Evolutionary conservation across 2,113 vertebrate genomes (phyloP).

Genomic region (Ictalurus furcatus): DNA sequence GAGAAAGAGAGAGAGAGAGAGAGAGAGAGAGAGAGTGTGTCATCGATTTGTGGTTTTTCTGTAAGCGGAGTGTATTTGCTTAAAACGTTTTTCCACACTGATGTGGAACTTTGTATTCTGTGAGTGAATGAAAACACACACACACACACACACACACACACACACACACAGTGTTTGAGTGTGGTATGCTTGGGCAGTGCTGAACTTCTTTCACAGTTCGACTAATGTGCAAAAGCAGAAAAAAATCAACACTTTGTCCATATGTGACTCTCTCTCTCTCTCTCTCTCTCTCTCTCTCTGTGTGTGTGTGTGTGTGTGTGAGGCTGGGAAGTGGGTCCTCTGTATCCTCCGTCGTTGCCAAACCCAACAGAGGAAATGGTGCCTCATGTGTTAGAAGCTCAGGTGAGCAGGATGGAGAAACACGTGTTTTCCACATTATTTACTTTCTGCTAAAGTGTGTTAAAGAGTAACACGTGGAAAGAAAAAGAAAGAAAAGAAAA

Average conservation of each 20-base stretch:
- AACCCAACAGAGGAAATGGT: neutral
- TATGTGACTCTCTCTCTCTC: neutral
- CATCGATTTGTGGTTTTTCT: constrained; percentile 54
- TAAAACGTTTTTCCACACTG: constrained; percentile 64
- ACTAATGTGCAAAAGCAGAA: constrained; percentile 21
- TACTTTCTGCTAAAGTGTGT: neutral
- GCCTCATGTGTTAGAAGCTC: neutral
- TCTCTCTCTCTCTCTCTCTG: neutral
- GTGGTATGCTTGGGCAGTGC: neutral
- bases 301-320: neutral
- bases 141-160: neutral
- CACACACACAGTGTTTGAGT: neutral
- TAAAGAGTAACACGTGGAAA: neutral
- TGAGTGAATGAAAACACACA: neutral
- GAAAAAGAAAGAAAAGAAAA: no score
- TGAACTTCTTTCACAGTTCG: constrained; percentile 19
- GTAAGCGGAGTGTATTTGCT: constrained; percentile 66
- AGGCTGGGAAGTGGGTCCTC: neutral
- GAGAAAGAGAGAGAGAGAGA: no score
- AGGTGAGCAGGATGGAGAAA: neutral
- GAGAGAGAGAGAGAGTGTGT: constrained; percentile 1
- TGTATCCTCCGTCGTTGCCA: neutral
- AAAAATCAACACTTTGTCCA: constrained; percentile 13
- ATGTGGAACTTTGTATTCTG: constrained; percentile 53
- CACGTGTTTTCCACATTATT: constrained; percentile 8